Percentiles rank a stretch among this genome's conserved stretches.
phyloP scores from a whole-genome alignment of 2,888 invertebrate genomes.

The Acrobeloides nanus region DNA sequence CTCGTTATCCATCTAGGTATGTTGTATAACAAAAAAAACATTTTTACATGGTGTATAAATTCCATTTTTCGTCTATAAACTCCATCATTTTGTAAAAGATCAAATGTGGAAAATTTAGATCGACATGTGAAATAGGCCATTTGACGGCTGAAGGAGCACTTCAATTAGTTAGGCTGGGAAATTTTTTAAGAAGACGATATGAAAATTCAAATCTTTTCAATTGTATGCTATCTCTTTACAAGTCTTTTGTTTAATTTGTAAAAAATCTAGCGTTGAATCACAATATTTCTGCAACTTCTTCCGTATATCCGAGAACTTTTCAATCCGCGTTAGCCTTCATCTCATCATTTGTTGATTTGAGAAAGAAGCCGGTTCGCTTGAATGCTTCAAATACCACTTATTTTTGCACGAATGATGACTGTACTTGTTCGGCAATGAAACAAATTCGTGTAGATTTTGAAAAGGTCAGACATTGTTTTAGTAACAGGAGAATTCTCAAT shows the following conservation, averaged over 20 bases:
- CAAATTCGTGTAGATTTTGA: constrained; percentile 17
- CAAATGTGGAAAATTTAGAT: too few species aligned
- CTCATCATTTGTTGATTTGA: constrained; percentile 63
- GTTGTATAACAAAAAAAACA: neutral
- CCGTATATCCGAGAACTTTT: constrained; percentile 78
- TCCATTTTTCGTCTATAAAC: too few species aligned
- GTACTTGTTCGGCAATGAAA: constrained; percentile 17
- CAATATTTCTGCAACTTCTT: constrained; percentile 59
- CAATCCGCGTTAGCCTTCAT: constrained; percentile 78
- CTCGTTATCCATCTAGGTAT: constrained; percentile 24
- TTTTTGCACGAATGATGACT: constrained; percentile 25
- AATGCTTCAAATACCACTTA: constrained; percentile 26
- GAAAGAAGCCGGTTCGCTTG: constrained; percentile 12
- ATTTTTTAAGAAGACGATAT: constrained; percentile 59
- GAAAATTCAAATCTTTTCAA: constrained; percentile 7
- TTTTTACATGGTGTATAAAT: constrained; percentile 2
- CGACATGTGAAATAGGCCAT: constrained; percentile 58
- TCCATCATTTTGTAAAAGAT: too few species aligned
- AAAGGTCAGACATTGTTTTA: too few species aligned
- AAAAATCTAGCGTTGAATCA: too few species aligned
- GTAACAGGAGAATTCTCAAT: too few species aligned
- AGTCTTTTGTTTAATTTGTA: too few species aligned
- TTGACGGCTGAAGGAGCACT: constrained; percentile 73
- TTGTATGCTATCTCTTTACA: too few species aligned
- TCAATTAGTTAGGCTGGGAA: constrained; percentile 74